Evolutionary conservation across 2,888 invertebrate species (phyloP), one percentile per base, ranked within the genome.

Genomic region (Prenolepis imparis): DNA sequence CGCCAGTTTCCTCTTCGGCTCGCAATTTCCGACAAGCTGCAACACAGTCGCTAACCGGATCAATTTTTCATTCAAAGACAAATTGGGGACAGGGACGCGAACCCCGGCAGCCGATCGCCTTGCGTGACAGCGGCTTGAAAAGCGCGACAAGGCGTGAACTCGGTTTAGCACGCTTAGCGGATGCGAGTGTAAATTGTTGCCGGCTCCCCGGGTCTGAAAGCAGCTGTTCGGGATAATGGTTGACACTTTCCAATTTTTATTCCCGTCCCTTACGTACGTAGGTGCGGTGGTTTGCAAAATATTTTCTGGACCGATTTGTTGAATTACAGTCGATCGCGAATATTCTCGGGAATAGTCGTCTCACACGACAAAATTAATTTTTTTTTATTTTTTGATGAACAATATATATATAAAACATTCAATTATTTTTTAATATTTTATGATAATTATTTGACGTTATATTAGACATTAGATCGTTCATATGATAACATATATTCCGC

Each of bases 51-150:
- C 67, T 75, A 80, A 72, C 73, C 75, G 84, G 70, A 83, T 86
- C 86, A 86, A 87, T 88, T 87, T 88, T 86, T 89, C 85, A 88
- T 86, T 85, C 82, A 74, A 73, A 84, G 87, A 86, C 82, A 88
- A 86, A 88, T 89, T 84, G 86, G 77, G 70, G 70, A 80, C 78
- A 44, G 78, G 59, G 70, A 70, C 59, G 70, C 59, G 78, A 70
- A 70, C 44, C 70, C 41, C n/a, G 59, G 59, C 48, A 70, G 70
- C 32, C 78, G 70, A 80, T 36, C 78, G 59, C 78, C 70, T 80
- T 59, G 78, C 78, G 70, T 80, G 78, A 80, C 78, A 70, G 70
- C 78, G 59, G 59, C 59, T 70, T 18, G 78, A 80, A 80, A 80
- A 70, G 78, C 70, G 78, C 59, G 78, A 80, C 70, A 59, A 44